Base-by-base conservation (phyloP, 2,797 vertebrate genomes). In the Moxostoma hubbsi region DNA sequence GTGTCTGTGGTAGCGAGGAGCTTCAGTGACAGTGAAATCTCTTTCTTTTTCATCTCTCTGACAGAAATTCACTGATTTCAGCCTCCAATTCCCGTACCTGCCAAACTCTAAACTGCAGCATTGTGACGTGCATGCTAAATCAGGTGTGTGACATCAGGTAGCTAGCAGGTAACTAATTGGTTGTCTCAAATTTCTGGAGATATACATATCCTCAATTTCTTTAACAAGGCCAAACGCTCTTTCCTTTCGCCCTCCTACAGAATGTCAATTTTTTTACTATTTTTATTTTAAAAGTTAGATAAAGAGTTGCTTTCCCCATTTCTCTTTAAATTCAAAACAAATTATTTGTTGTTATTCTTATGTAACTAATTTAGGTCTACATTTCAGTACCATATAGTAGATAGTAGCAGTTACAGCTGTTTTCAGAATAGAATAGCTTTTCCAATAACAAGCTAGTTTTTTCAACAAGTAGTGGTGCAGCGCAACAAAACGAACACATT, bases 11-110 rank as follows among this genome's bases (percentile, higher is more conserved):
- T 49, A 72, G 45, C n/a, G 10, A 18, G 6, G n/a, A n/a, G 11
- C 63, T 78, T 12, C 6, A 36, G 15, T 71, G 61, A 65, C 66
- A 62, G 67, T 71, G 59, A 78, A 71, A 55, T 70, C 67, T 70
- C 36, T 63, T 78, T 78, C 58, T 55, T 67, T 78, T 78, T 78
- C 36, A 71, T 78, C 76, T 15, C 43, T 49, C 66, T 70, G 58
- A 70, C 76, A 71, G 24, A 13, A 18, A 77, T 51, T 68, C 18
- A 10, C 55, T 7, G 57, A 2, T 5, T 68, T 68, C 65, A 36
- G 46, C 55, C 75, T 58, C 9, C 18, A 59, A 43, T 77, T 68
- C 55, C 55, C 64, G 18, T 36, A 69, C 49, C 67, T 71, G 76
- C 76, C 58, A 54, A 71, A 71, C 8, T 43, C n/a, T 59, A 77